Conservation (phyloP, 92 coral and sea anemone species). For the Siderastrea radians region DNA sequence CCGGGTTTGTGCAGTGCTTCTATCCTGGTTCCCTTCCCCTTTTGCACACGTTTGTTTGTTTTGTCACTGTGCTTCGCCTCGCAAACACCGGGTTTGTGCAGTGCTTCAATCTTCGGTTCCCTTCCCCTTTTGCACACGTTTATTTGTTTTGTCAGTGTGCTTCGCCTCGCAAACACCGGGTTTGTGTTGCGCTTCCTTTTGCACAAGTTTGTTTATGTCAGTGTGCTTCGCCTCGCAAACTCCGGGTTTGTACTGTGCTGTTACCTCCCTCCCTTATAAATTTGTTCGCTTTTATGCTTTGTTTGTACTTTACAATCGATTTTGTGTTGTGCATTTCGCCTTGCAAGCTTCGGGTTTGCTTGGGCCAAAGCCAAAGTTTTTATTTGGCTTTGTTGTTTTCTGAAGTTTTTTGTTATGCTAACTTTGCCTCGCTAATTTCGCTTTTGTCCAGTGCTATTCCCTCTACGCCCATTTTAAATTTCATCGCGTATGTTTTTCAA, state of each 20-base stretch:
- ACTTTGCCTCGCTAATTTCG: background rate
- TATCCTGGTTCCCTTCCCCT: too few relatives aligned
- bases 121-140: too few relatives aligned
- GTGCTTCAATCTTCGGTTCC: too few relatives aligned
- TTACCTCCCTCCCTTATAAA: background rate
- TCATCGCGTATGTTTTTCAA: conserved; percentile 6
- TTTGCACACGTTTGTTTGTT: too few relatives aligned
- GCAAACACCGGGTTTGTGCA: too few relatives aligned
- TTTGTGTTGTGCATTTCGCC: background rate
- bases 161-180: too few relatives aligned
- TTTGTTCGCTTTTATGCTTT: background rate
- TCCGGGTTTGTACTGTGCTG: background rate
- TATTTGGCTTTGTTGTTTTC: background rate
- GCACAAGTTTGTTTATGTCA: background rate
- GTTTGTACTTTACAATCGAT: background rate
- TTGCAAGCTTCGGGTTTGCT: conserved; percentile 7
- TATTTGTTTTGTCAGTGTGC: too few relatives aligned
- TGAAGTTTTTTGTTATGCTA: background rate
- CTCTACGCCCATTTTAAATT: background rate
- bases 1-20: too few relatives aligned
- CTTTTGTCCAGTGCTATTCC: conserved; percentile 10
- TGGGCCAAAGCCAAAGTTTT: background rate
- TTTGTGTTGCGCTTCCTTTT: background rate
- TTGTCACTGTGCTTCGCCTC: too few relatives aligned
- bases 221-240: background rate